A percentile compares a stretch with the other conserved stretches of the same genome.
Evolutionary conservation across 2,797 vertebrate genomes (phyloP).

Genomic region (Xiphorhynchus erythropygius): DNA sequence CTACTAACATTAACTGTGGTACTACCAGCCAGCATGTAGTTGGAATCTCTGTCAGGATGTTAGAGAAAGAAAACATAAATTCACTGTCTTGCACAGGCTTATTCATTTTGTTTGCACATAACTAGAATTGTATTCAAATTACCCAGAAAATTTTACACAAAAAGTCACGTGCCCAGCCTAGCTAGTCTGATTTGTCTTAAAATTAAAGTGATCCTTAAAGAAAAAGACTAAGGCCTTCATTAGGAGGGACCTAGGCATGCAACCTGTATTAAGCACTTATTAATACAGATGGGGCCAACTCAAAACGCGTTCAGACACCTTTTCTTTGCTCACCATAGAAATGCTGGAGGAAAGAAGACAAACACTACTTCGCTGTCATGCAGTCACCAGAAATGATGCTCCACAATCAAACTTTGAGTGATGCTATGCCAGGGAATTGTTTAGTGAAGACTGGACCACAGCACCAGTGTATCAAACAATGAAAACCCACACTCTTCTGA

Average conservation of each 20-base stretch:
- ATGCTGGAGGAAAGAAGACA: background rate
- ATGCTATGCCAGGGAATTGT: background rate
- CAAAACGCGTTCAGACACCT: conserved; percentile 12
- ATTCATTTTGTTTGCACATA: background rate
- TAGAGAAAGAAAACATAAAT: background rate
- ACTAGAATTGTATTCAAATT: conserved; percentile 47
- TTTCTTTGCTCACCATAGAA: conserved; percentile 4
- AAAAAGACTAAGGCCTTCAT: background rate
- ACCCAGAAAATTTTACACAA: conserved; percentile 13
- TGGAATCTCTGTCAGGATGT: background rate
- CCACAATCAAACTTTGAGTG: background rate
- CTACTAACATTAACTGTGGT: background rate
- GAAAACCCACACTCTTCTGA: background rate
- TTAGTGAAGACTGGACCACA: background rate
- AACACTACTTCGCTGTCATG: background rate
- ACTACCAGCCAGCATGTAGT: background rate
- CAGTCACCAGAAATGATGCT: background rate
- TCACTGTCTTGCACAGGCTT: background rate
- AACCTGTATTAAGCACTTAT: conserved; percentile 34
- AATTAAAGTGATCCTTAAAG: background rate
- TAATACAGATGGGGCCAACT: conserved; percentile 16
- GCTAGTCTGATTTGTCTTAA: conserved; percentile 21
- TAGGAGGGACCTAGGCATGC: background rate
- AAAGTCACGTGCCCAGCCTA: background rate
- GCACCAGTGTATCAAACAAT: background rate